Evolutionary conservation across 2,113 vertebrate species (phyloP).

Genomic region (Cryptoleucopteryx plumbea): DNA sequence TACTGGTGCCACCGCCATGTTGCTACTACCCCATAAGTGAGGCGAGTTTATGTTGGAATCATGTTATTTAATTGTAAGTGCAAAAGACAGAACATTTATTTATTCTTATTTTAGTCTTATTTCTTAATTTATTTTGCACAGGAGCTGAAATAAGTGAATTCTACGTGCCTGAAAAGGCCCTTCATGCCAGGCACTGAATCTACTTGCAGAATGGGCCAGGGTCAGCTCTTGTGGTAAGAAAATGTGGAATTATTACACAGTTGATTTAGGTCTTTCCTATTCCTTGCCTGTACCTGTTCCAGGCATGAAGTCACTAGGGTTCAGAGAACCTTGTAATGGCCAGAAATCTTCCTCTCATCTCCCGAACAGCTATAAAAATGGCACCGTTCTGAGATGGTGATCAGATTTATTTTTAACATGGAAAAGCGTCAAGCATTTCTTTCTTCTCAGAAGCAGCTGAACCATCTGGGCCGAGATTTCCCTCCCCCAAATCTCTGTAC

Average conservation of each 20-base stretch:
- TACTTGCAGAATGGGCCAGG: not conserved
- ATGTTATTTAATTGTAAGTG: not conserved
- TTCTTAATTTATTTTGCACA: not conserved
- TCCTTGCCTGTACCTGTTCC: not conserved
- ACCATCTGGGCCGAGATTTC: not conserved
- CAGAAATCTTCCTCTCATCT: not conserved
- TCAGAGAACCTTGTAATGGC: not conserved
- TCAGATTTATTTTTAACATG: not conserved
- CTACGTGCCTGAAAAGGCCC: not conserved
- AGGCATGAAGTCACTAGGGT: not conserved
- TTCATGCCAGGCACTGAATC: not conserved
- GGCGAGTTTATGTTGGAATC: not conserved
- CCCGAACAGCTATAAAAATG: not conserved
- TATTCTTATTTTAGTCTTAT: not conserved
- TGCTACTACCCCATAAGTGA: not conserved
- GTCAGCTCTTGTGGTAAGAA: not conserved
- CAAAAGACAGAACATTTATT: not conserved
- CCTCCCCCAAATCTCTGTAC: not conserved
- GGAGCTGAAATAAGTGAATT: not conserved
- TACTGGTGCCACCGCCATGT: not conserved
- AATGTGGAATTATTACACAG: not conserved
- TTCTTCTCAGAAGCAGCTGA: not conserved
- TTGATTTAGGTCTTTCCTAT: not conserved
- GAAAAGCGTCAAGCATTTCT: not conserved
- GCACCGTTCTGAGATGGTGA: not conserved